Percentiles rank a stretch among this genome's conserved stretches.
Evolutionary conservation across 2,888 invertebrate genomes (phyloP).

Genomic region (Pardosa pseudoannulata): DNA sequence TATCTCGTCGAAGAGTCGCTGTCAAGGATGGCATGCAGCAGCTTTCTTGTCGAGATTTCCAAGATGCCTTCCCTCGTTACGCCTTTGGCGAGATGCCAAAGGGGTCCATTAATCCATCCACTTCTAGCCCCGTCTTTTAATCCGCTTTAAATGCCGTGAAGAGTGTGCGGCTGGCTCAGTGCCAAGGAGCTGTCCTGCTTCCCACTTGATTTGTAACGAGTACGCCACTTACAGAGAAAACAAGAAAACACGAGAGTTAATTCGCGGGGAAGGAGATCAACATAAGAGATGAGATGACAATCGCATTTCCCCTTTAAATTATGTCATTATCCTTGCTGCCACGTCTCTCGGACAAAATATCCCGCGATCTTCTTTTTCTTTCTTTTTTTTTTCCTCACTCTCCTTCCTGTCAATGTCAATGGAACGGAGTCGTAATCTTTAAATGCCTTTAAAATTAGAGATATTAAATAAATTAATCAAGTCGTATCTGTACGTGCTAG

Average conservation of each 20-base stretch:
- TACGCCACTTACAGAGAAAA: neutral
- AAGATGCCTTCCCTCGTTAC: too few relatives aligned
- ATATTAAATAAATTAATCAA: too few relatives aligned
- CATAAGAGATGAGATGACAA: neutral
- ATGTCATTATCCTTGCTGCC: neutral
- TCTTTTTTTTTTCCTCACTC: too few relatives aligned
- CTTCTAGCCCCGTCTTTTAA: neutral
- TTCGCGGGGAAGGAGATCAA: neutral
- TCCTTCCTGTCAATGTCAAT: too few relatives aligned
- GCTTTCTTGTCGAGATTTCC: neutral
- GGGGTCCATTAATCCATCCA: neutral
- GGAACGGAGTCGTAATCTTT: too few relatives aligned
- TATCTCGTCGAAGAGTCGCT: neutral
- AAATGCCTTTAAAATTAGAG: too few relatives aligned
- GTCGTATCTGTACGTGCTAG: too few relatives aligned
- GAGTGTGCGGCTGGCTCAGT: neutral
- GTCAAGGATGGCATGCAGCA: neutral
- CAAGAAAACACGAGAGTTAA: conserved; percentile 5
- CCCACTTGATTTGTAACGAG: conserved; percentile 11
- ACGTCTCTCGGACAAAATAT: too few relatives aligned
- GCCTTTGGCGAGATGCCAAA: neutral
- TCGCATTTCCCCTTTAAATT: neutral
- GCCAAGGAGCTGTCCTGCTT: neutral
- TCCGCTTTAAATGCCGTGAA: conserved; percentile 1
- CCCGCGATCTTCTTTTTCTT: too few relatives aligned